Percentiles rank a stretch among this genome's conserved stretches.
Conservation (phyloP, 2,797 vertebrate genomes). For the Loriculus beryllinus region DNA sequence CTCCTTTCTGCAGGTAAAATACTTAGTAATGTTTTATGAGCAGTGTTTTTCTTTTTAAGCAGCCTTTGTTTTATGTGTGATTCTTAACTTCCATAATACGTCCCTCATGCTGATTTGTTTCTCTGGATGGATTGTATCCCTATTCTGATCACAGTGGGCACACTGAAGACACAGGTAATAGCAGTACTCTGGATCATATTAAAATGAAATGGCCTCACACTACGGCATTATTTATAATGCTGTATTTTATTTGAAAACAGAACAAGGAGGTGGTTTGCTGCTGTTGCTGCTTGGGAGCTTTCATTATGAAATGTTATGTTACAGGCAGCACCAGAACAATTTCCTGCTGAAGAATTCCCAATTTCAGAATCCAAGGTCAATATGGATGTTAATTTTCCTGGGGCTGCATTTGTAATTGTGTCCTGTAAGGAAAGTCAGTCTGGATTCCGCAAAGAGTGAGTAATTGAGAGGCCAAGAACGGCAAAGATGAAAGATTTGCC, state of each 20-base stretch:
- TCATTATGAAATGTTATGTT: constrained; percentile 3
- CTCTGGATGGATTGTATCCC: neutral
- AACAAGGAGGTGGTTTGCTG: neutral
- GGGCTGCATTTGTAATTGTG: constrained; percentile 92
- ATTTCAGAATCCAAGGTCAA: constrained; percentile 95
- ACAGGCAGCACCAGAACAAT: constrained; percentile 93
- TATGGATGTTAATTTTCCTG: constrained; percentile 97
- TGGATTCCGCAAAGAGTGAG: constrained; percentile 97
- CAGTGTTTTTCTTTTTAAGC: neutral
- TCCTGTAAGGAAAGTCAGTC: constrained; percentile 97
- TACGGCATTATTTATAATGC: neutral
- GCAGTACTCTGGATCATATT: neutral
- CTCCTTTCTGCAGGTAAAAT: constrained; percentile 91
- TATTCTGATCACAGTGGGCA: neutral
- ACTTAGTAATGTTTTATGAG: neutral
- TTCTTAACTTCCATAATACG: neutral
- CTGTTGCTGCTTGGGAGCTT: neutral
- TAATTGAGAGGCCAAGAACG: neutral
- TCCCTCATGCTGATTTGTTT: neutral
- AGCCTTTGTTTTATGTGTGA: neutral
- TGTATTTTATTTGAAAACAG: neutral
- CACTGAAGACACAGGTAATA: neutral
- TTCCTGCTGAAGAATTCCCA: constrained; percentile 94
- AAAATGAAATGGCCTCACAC: neutral
- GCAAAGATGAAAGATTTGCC: neutral